Evolutionary conservation across 2,888 invertebrate genomes (phyloP).

Genomic region (Brachynemurus nebulosus): DNA sequence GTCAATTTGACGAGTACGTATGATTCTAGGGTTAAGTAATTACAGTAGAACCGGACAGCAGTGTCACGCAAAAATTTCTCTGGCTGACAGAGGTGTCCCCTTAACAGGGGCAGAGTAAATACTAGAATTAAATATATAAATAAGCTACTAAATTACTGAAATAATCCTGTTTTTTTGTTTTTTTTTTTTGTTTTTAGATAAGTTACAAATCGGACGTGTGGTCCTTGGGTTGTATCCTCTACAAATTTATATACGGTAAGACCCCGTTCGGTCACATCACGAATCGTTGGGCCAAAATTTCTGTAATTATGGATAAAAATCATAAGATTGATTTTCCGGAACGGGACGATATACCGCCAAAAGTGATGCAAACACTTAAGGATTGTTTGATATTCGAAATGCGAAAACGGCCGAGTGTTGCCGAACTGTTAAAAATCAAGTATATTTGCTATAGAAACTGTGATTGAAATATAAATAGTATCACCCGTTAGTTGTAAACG

Average conservation of each 20-base stretch:
- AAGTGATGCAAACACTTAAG: constrained; percentile 48
- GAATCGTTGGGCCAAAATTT: constrained; percentile 56
- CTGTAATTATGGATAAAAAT: constrained; percentile 61
- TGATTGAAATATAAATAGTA: too few relatives aligned
- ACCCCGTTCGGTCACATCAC: constrained; percentile 83
- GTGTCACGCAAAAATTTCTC: too few relatives aligned
- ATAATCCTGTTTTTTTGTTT: constrained; percentile 5
- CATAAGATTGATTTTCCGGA: constrained; percentile 61
- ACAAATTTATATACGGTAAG: constrained; percentile 76
- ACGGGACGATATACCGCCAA: constrained; percentile 37
- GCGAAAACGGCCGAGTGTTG: constrained; percentile 56
- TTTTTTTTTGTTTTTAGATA: constrained; percentile 41
- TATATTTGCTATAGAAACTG: constrained; percentile 4
- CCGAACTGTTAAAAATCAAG: constrained; percentile 31
- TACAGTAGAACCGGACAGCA: too few relatives aligned
- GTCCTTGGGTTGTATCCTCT: constrained; percentile 95
- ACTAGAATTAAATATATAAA: too few relatives aligned
- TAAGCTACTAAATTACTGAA: too few relatives aligned
- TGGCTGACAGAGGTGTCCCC: too few relatives aligned
- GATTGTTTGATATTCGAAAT: constrained; percentile 62
- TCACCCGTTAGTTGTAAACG: too few relatives aligned
- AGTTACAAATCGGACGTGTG: constrained; percentile 90
- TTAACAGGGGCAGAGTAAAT: too few relatives aligned
- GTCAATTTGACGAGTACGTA: too few relatives aligned
- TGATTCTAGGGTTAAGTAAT: too few relatives aligned